A percentile compares a stretch with the other conserved stretches of the same genome.
Evolutionary conservation across 2,797 vertebrate genomes (phyloP).

Genomic region (Takifugu ocellatus): DNA sequence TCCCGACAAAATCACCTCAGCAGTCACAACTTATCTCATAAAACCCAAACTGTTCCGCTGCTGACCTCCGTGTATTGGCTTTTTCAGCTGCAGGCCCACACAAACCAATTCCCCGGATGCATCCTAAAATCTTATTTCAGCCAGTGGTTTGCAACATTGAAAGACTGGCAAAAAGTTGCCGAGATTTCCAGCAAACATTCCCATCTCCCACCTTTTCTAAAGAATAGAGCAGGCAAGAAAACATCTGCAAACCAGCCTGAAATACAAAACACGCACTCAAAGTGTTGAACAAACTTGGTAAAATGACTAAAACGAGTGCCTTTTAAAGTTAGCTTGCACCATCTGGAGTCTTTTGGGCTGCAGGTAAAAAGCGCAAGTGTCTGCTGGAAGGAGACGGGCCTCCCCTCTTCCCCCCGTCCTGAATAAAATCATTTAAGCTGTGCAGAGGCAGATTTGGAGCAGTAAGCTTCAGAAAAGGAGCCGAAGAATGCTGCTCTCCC

Average conservation of each 20-base stretch:
- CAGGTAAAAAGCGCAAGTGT: constrained; percentile 32
- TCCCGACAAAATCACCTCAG: constrained; percentile 24
- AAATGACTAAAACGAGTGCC: too few relatives aligned
- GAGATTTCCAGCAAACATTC: constrained; percentile 19
- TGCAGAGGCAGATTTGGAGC: constrained; percentile 51
- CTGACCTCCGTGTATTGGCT: constrained; percentile 6
- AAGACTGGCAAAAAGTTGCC: constrained; percentile 10
- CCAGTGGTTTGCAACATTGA: constrained; percentile 5
- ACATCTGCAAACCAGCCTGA: constrained; percentile 11
- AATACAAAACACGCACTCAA: constrained; percentile 40
- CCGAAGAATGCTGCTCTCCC: constrained; percentile 34
- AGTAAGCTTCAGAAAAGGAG: constrained; percentile 36
- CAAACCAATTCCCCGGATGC: constrained; percentile 14
- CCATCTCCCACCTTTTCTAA: constrained; percentile 20
- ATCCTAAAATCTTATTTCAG: neutral
- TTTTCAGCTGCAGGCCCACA: constrained; percentile 10
- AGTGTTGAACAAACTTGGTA: too few relatives aligned
- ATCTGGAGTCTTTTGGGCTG: neutral
- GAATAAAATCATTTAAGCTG: constrained; percentile 46
- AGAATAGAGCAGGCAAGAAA: constrained; percentile 3
- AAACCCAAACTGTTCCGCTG: constrained; percentile 22
- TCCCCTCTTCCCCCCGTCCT: constrained; percentile 56
- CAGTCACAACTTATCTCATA: constrained; percentile 14
- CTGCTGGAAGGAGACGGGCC: constrained; percentile 33
- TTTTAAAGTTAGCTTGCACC: too few relatives aligned